phyloP scores from a whole-genome alignment of 2,888 invertebrate genomes.

The Eudasyphora cyanicolor region DNA sequence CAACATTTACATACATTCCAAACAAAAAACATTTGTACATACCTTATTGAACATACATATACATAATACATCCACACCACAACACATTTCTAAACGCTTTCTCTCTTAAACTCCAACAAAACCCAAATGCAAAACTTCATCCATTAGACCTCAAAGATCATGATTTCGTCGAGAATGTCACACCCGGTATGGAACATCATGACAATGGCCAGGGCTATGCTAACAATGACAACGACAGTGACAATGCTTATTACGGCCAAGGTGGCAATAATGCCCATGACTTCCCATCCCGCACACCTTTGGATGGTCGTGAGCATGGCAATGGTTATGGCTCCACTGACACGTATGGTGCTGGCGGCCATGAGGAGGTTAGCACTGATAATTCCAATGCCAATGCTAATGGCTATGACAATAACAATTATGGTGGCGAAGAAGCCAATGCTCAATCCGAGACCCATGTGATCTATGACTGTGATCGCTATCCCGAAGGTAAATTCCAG shows the following conservation, averaged over 20 bases:
- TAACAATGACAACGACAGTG: slow-evolving; percentile 16
- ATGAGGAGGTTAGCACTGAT: not conserved
- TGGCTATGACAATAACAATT: not conserved
- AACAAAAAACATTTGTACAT: slow-evolving; percentile 6
- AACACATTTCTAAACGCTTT: slow-evolving; percentile 25
- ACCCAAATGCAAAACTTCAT: slow-evolving; percentile 40
- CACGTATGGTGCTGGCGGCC: slow-evolving; percentile 11
- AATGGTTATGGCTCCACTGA: slow-evolving; percentile 1
- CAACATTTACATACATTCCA: slow-evolving; percentile 17
- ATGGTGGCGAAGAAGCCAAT: slow-evolving; percentile 6
- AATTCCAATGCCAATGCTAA: not conserved
- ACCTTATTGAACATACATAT: not conserved
- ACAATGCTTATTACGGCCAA: slow-evolving; percentile 37
- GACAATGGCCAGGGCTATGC: slow-evolving; percentile 47
- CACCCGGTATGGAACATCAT: slow-evolving; percentile 37
- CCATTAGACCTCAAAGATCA: slow-evolving; percentile 58
- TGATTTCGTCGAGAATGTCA: slow-evolving; percentile 49
- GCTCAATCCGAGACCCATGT: not conserved
- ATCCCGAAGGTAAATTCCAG: slow-evolving; percentile 81
- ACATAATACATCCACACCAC: not conserved
- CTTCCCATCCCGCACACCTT: slow-evolving; percentile 36
- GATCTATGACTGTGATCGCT: slow-evolving; percentile 40
- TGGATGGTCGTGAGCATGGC: slow-evolving; percentile 19
- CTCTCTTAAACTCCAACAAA: not conserved
- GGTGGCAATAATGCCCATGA: not conserved